Conservation (phyloP, 2,888 invertebrate species). For the Ennomos quercinarius region DNA sequence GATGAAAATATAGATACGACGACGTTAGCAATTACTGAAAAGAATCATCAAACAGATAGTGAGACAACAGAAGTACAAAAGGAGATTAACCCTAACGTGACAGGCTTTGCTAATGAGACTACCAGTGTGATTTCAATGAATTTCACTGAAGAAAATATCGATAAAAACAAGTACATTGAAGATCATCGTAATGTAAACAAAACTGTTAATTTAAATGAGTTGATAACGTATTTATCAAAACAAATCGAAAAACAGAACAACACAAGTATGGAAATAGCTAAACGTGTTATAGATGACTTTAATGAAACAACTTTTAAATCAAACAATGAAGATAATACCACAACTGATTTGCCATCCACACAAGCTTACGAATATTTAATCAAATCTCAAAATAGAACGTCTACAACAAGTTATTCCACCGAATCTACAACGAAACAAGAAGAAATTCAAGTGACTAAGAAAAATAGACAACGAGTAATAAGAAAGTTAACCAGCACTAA, state of each 20-base stretch:
- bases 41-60: slow-evolving; percentile 20
- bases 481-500: slow-evolving; percentile 51
- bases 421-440: slow-evolving; percentile 24
- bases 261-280: slow-evolving; percentile 60
- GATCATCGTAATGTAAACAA: slow-evolving; percentile 34
- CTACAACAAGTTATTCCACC: slow-evolving; percentile 2
- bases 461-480: slow-evolving; percentile 49
- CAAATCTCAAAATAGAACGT: background rate
- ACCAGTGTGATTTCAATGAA: slow-evolving; percentile 44
- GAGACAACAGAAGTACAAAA: slow-evolving; percentile 8
- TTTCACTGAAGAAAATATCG: slow-evolving; percentile 47
- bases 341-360: background rate
- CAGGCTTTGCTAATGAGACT: slow-evolving; percentile 8
- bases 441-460: slow-evolving; percentile 41
- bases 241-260: slow-evolving; percentile 67
- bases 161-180: slow-evolving; percentile 48
- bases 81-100: slow-evolving; percentile 1
- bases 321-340: slow-evolving; percentile 4
- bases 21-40: slow-evolving; percentile 10
- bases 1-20: slow-evolving; percentile 41
- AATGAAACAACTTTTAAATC: slow-evolving; percentile 11
- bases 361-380: background rate
- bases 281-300: slow-evolving; percentile 41
- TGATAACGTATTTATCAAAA: slow-evolving; percentile 60
- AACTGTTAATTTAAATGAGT: slow-evolving; percentile 47